Evolutionary conservation across 2,888 invertebrate genomes (phyloP).

Genomic region (Deilephila elpenor): DNA sequence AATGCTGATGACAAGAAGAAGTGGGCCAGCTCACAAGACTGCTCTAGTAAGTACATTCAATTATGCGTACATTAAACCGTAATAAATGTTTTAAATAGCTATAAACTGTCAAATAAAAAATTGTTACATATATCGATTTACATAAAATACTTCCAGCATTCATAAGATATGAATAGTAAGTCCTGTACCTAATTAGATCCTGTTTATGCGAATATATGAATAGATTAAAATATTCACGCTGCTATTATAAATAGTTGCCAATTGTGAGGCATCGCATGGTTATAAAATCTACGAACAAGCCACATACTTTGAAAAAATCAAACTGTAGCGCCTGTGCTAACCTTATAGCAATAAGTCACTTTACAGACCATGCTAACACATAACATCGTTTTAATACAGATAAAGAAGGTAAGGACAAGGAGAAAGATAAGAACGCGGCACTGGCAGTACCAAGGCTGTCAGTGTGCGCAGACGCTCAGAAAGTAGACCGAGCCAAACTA

Average conservation of each 20-base stretch:
- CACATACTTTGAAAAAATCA: neutral
- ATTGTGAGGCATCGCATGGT: no score
- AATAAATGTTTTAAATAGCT: no score
- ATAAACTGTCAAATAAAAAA: no score
- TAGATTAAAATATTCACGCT: no score
- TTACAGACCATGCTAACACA: conserved; percentile 34
- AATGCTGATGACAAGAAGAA: conserved; percentile 95
- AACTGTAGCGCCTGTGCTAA: conserved; percentile 1
- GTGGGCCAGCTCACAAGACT: conserved; percentile 96
- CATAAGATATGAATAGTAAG: no score
- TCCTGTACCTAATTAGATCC: no score
- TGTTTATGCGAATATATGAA: no score
- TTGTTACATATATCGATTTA: no score
- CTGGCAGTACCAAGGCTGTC: conserved; percentile 94
- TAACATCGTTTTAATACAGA: conserved; percentile 76
- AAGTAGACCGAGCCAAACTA: conserved; percentile 95
- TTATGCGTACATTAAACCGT: no score
- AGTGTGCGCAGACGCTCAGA: conserved; percentile 97
- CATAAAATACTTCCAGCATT: no score
- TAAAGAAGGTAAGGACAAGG: conserved; percentile 92
- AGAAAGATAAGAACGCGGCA: conserved; percentile 90
- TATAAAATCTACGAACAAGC: no score
- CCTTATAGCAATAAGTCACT: neutral
- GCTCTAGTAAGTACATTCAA: conserved; percentile 87
- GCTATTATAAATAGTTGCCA: no score